A percentile compares a stretch with the other conserved stretches of the same genome.
These are phyloP conservation scores for Haliclona indistincta DNA, from an alignment of 37 sponge, comb jelly and placozoan genomes.

Conservation along the genomic window DNA sequence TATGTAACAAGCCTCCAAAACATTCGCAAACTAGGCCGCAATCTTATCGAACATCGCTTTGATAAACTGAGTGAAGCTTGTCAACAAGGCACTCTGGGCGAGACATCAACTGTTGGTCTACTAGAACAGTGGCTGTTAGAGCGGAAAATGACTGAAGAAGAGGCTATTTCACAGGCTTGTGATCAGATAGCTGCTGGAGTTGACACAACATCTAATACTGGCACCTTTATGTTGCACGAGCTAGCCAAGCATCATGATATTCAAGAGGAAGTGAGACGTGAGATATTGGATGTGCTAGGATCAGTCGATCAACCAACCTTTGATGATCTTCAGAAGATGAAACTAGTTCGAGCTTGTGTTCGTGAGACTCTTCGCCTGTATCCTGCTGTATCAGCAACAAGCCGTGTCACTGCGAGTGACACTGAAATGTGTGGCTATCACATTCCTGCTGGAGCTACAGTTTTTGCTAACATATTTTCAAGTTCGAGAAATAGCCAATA, in stretches of 20 bases:
- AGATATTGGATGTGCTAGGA: not conserved
- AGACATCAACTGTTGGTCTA: not conserved
- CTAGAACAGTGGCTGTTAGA: constrained; percentile 58
- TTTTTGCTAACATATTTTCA: too few species aligned
- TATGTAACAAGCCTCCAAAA: not conserved
- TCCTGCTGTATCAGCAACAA: constrained; percentile 2
- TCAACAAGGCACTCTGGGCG: constrained; percentile 8
- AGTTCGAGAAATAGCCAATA: constrained; percentile 9
- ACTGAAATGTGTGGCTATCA: constrained; percentile 26
- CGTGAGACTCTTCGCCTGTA: constrained; percentile 35
- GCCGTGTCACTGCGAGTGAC: not conserved
- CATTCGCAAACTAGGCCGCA: not conserved
- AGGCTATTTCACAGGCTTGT: constrained; percentile 20
- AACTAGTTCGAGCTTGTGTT: constrained; percentile 25
- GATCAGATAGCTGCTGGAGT: constrained; percentile 47
- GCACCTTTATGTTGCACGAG: constrained; percentile 2
- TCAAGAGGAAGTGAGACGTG: not conserved
- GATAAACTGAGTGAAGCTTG: not conserved
- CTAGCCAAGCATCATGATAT: constrained; percentile 9
- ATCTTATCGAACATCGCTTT: too few species aligned
- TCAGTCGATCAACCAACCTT: not conserved
- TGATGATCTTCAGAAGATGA: constrained; percentile 15
- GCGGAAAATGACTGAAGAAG: constrained; percentile 19
- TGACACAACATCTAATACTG: constrained; percentile 29
- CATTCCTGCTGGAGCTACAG: constrained; percentile 43